Evolutionary conservation across 2,888 invertebrate species (phyloP).

Genomic region (Fragum sueziense): DNA sequence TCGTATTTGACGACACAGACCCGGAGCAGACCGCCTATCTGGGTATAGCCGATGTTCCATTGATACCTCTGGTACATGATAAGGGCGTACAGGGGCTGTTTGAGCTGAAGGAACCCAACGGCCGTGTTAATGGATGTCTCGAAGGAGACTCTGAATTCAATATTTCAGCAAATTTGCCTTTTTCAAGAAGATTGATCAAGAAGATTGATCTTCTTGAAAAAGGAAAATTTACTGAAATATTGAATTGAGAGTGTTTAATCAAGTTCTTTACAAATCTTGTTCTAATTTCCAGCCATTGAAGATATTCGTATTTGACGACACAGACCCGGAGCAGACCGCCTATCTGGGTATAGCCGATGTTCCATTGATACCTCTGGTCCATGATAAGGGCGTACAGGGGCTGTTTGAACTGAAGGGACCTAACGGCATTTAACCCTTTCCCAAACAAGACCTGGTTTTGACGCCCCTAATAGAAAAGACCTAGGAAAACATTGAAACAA

Average conservation of each 20-base stretch:
- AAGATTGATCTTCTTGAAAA: too few relatives aligned
- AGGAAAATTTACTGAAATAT: too few relatives aligned
- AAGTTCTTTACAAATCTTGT: too few relatives aligned
- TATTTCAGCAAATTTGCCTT: too few relatives aligned
- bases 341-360: constrained; percentile 82
- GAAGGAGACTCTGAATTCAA: too few relatives aligned
- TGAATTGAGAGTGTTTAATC: too few relatives aligned
- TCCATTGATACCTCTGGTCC: constrained; percentile 81
- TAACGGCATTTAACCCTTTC: constrained; percentile 58
- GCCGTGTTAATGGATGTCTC: constrained; percentile 77
- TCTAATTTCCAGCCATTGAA: constrained; percentile 62
- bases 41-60: constrained; percentile 81
- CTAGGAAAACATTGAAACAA: too few relatives aligned
- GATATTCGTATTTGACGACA: constrained; percentile 83
- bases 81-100: constrained; percentile 81
- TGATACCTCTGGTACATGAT: constrained; percentile 82
- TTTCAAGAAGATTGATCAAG: too few relatives aligned
- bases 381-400: constrained; percentile 81
- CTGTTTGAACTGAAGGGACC: constrained; percentile 79
- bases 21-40: constrained; percentile 81
- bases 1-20: constrained; percentile 83
- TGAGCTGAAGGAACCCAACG: constrained; percentile 77
- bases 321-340: constrained; percentile 80
- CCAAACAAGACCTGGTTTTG: too few relatives aligned
- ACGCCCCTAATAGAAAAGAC: too few relatives aligned